phyloP scores from a whole-genome alignment of 2,113 vertebrate genomes.

The Labeo catla region DNA sequence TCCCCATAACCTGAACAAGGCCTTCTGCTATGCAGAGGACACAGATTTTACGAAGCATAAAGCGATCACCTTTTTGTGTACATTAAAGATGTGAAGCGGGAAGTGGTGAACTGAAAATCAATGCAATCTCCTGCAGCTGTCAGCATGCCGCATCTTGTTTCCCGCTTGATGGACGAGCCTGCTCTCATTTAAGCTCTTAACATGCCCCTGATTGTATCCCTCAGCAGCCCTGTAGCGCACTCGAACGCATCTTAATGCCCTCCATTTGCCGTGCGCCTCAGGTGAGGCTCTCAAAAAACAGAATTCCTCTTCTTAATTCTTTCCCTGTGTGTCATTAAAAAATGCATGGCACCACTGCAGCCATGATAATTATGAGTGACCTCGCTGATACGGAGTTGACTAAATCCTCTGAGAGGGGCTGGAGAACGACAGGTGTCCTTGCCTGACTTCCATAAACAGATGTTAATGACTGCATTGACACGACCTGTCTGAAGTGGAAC shows the following conservation, averaged over 20 bases:
- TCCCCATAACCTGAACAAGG: conserved; percentile 25
- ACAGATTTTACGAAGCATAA: conserved; percentile 44
- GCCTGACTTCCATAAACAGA: conserved; percentile 7
- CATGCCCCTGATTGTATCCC: conserved; percentile 57
- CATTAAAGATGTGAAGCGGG: conserved; percentile 49
- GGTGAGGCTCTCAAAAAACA: conserved; percentile 4
- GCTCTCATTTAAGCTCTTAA: conserved; percentile 46
- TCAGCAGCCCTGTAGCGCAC: conserved; percentile 29
- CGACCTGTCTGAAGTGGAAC: conserved; percentile 4
- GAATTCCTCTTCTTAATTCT: conserved; percentile 4
- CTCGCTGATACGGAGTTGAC: conserved; percentile 32
- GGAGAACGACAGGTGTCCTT: neutral
- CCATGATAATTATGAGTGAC: conserved; percentile 45
- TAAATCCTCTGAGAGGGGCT: conserved; percentile 7
- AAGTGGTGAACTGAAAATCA: conserved; percentile 59
- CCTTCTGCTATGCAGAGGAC: conserved; percentile 1
- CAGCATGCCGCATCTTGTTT: conserved; percentile 46
- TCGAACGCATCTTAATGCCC: conserved; percentile 45
- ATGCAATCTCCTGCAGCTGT: conserved; percentile 56
- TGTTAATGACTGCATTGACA: conserved; percentile 25
- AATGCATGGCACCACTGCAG: neutral
- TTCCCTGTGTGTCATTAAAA: conserved; percentile 36
- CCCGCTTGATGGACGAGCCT: conserved; percentile 50
- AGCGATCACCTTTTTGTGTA: conserved; percentile 49
- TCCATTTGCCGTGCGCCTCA: conserved; percentile 20